A percentile compares a stretch with the other conserved stretches of the same genome.
Conservation (phyloP, 2,113 vertebrate genomes). For the Isurus oxyrinchus region DNA sequence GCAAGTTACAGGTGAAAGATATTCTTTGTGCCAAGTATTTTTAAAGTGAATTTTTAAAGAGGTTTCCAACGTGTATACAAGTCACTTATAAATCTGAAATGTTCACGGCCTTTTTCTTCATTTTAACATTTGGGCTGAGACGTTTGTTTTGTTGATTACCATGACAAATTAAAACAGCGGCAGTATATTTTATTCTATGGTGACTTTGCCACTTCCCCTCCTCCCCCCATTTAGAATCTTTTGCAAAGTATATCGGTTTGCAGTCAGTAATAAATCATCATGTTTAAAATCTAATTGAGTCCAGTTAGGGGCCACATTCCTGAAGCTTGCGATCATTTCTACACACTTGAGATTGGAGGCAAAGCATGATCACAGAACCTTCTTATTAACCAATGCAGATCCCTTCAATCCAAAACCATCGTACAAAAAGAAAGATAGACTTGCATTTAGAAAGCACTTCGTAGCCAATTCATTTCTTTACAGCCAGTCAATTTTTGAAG, state of each 20-base stretch:
- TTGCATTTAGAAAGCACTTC: neutral
- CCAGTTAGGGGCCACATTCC: slow-evolving; percentile 19
- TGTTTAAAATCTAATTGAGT: slow-evolving; percentile 31
- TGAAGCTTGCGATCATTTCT: neutral
- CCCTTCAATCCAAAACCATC: neutral
- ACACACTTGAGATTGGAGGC: neutral
- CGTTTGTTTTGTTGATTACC: neutral
- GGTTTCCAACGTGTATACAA: neutral
- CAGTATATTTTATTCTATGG: neutral
- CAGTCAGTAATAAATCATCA: neutral
- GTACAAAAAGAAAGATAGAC: neutral
- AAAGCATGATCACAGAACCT: slow-evolving; percentile 8
- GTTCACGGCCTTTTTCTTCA: neutral
- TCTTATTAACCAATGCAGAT: slow-evolving; percentile 6
- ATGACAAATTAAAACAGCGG: slow-evolving; percentile 14
- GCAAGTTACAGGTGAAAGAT: neutral
- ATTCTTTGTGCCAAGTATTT: neutral
- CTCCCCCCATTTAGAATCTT: neutral
- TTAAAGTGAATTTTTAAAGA: neutral
- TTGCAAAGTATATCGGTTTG: neutral
- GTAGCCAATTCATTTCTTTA: neutral
- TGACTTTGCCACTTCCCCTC: neutral
- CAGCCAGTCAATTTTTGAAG: neutral
- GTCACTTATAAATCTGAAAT: neutral
- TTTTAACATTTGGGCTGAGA: neutral